Evolutionary conservation across 2,797 vertebrate species (phyloP).

Genomic region (Galago senegalensis): DNA sequence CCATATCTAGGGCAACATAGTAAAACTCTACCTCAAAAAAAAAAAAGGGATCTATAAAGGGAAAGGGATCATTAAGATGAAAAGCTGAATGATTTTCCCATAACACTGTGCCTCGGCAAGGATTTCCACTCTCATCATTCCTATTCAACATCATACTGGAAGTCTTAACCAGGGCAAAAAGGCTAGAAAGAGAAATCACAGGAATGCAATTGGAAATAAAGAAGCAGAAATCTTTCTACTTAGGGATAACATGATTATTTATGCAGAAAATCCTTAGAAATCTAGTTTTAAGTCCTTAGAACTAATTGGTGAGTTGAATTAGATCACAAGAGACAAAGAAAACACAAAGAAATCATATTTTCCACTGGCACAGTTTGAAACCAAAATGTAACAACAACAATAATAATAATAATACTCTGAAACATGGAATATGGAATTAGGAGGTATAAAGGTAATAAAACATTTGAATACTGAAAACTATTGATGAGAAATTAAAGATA

Average conservation of each 20-base stretch:
- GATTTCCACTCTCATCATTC: background rate
- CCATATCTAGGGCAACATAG: no score
- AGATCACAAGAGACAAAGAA: background rate
- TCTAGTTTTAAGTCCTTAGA: constrained; percentile 12
- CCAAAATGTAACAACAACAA: background rate
- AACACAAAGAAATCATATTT: background rate
- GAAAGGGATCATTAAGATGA: background rate
- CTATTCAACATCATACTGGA: background rate
- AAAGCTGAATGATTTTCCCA: background rate
- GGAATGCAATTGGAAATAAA: background rate
- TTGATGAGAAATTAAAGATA: background rate
- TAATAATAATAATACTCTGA: background rate
- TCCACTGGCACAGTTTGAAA: background rate
- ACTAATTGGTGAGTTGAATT: constrained; percentile 13
- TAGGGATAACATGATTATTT: background rate
- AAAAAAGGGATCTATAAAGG: background rate
- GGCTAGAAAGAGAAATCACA: constrained; percentile 12
- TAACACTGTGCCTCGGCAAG: background rate
- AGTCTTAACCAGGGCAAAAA: background rate
- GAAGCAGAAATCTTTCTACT: background rate
- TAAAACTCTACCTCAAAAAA: no score
- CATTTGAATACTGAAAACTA: background rate
- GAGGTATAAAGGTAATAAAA: constrained; percentile 14
- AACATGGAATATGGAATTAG: constrained; percentile 3
- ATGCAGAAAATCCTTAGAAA: background rate